A percentile compares a stretch with the other conserved stretches of the same genome.
phyloP scores from a whole-genome alignment of 2,888 invertebrate species.

The Mesorhabditis belari region DNA sequence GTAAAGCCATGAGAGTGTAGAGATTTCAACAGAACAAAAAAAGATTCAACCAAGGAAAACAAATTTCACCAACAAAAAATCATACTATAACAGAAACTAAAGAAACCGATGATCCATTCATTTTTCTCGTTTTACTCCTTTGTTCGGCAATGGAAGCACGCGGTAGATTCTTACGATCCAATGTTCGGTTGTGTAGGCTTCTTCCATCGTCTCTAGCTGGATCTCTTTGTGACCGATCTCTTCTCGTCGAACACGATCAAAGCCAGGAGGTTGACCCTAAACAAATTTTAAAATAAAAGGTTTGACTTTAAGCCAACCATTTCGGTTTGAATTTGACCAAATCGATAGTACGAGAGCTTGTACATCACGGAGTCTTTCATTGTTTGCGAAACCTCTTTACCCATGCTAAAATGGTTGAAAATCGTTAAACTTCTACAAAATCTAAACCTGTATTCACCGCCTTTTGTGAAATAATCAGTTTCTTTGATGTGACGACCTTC shows the following conservation, averaged over 20 bases:
- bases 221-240: slow-evolving; percentile 98
- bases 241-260: slow-evolving; percentile 88
- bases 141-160: slow-evolving; percentile 65
- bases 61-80: too few species aligned
- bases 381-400: slow-evolving; percentile 72
- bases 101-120: too few species aligned
- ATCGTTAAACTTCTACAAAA: not conserved
- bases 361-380: slow-evolving; percentile 97
- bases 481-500: slow-evolving; percentile 69
- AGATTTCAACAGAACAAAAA: too few species aligned
- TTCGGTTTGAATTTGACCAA: slow-evolving; percentile 14
- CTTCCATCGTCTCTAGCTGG: slow-evolving; percentile 87
- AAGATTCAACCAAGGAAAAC: too few species aligned
- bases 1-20: too few species aligned
- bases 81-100: too few species aligned
- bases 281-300: not conserved
- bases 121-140: too few species aligned
- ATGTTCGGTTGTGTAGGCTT: slow-evolving; percentile 96
- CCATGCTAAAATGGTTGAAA: slow-evolving; percentile 80
- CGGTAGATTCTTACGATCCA: slow-evolving; percentile 97
- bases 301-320: not conserved
- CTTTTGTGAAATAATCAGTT: slow-evolving; percentile 75
- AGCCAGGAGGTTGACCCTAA: slow-evolving; percentile 82
- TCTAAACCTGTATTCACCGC: slow-evolving; percentile 78
- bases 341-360: slow-evolving; percentile 97